These are phyloP conservation scores for Ormia ochracea DNA, from an alignment of 2,888 invertebrate species.

Conservation along the genomic window DNA sequence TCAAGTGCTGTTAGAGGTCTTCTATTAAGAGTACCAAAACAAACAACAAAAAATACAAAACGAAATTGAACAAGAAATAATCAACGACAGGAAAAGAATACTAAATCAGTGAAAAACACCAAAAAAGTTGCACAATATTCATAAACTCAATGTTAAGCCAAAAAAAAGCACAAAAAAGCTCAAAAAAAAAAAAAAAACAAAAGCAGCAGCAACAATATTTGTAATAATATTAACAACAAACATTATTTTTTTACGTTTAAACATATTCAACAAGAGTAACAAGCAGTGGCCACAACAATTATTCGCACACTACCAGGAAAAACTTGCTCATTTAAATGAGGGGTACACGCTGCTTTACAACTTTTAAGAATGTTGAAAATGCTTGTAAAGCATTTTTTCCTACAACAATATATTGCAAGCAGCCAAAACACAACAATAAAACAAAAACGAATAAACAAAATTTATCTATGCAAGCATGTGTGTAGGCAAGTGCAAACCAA, in stretches of 20 bases:
- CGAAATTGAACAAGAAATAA: constrained; percentile 9
- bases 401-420: constrained; percentile 12
- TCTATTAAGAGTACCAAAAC: background rate
- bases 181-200: constrained; percentile 4
- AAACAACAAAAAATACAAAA: background rate
- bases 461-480: constrained; percentile 37
- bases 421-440: background rate
- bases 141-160: constrained; percentile 59
- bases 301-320: background rate
- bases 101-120: constrained; percentile 52
- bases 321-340: constrained; percentile 8
- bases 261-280: constrained; percentile 43
- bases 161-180: constrained; percentile 23
- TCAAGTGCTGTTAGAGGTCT: background rate
- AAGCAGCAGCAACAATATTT: constrained; percentile 40
- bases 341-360: constrained; percentile 32
- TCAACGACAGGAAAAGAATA: constrained; percentile 53
- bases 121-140: constrained; percentile 57
- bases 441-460: constrained; percentile 5
- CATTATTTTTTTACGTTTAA: constrained; percentile 20
- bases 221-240: constrained; percentile 55
- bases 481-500: constrained; percentile 14
- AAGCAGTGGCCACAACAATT: constrained; percentile 25
- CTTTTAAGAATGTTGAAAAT: constrained; percentile 57
- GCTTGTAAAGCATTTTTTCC: constrained; percentile 51